These are phyloP conservation scores for Ichneumoninae sp. DNA, from an alignment of 2,888 invertebrate genomes.

Conservation along the genomic window DNA sequence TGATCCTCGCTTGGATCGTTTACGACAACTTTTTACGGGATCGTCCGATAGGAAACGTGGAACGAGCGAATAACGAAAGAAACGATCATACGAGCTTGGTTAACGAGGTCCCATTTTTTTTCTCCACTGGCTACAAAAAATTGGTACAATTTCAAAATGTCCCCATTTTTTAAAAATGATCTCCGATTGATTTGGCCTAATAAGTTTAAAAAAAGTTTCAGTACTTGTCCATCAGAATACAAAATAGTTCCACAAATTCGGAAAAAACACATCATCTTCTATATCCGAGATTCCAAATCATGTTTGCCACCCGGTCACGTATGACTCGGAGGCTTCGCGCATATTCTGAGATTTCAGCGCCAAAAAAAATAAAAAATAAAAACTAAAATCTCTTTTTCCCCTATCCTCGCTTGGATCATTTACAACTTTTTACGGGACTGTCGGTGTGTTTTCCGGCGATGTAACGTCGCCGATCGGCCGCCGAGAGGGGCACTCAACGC, in stretches of 20 bases:
- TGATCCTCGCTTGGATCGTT: slow-evolving; percentile 16
- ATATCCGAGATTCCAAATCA: no score
- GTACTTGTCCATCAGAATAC: no score
- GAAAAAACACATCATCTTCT: no score
- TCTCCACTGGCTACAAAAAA: background rate
- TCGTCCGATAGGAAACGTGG: slow-evolving; percentile 31
- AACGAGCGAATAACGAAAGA: background rate
- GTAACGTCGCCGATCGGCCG: slow-evolving; percentile 34
- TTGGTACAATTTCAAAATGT: background rate
- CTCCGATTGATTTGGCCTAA: background rate
- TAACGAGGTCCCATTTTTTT: background rate
- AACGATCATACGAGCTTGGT: background rate
- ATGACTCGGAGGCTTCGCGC: background rate
- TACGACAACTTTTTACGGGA: slow-evolving; percentile 29
- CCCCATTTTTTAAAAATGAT: background rate
- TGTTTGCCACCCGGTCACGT: background rate
- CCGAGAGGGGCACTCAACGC: slow-evolving; percentile 32
- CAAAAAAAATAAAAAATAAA: background rate
- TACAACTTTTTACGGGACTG: slow-evolving; percentile 42
- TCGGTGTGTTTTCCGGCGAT: slow-evolving; percentile 72
- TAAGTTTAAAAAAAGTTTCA: background rate
- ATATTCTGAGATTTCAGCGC: background rate
- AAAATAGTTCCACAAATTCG: background rate
- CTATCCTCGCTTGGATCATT: slow-evolving; percentile 16
- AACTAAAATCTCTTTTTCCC: background rate